A percentile compares a stretch with the other conserved stretches of the same genome.
phyloP scores from a whole-genome alignment of 2,797 vertebrate genomes.

The Erpetoichthys calabaricus region DNA sequence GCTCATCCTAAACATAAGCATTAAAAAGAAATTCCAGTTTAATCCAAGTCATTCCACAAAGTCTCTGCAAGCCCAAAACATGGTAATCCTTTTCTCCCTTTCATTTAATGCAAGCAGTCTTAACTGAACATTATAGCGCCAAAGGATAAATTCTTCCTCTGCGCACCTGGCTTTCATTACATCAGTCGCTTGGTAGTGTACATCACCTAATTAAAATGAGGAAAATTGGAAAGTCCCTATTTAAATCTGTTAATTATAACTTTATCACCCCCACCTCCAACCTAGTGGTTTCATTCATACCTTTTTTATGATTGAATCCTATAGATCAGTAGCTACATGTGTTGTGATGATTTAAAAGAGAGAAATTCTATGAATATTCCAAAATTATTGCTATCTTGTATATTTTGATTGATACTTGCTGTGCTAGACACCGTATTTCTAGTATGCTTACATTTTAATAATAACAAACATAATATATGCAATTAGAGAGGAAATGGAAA shows the following conservation, averaged over 20 bases:
- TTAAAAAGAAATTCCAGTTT: not conserved
- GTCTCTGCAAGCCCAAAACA: not conserved
- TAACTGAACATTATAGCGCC: not conserved
- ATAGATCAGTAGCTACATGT: not conserved
- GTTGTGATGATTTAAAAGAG: too few relatives aligned
- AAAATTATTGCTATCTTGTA: too few relatives aligned
- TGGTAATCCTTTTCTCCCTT: not conserved
- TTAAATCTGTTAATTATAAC: not conserved
- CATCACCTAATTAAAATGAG: not conserved
- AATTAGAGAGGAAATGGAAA: too few relatives aligned
- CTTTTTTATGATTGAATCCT: not conserved
- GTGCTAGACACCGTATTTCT: too few relatives aligned
- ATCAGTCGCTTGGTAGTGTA: not conserved
- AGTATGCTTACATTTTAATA: too few relatives aligned
- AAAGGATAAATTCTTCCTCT: not conserved
- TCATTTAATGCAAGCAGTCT: not conserved
- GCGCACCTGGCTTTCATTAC: not conserved
- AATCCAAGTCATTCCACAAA: not conserved
- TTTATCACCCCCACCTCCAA: not conserved
- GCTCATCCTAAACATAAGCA: too few relatives aligned
- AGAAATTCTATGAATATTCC: too few relatives aligned
- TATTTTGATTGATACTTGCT: too few relatives aligned
- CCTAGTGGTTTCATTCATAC: not conserved
- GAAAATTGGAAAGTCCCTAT: constrained; percentile 1
- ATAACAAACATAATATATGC: too few relatives aligned